Conservation (phyloP, 1,140 invertebrate species). For the Triops cancriformis region DNA sequence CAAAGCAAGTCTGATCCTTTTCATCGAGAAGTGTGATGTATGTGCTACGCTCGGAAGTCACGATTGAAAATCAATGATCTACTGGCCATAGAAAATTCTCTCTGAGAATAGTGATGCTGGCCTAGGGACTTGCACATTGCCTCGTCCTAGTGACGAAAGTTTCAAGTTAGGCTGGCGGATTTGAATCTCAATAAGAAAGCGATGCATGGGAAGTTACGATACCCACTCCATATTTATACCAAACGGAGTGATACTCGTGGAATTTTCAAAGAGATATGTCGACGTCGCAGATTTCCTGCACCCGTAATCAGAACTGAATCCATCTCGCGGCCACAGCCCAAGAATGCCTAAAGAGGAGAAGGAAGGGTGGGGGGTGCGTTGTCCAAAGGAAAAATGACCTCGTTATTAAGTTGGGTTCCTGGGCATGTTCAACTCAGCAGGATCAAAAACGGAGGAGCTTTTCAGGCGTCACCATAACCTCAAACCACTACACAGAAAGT, state of each 20-base stretch:
- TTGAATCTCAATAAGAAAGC: not conserved
- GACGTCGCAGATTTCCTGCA: not conserved
- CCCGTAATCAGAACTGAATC: not conserved
- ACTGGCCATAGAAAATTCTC: not conserved
- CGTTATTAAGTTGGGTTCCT: conserved; percentile 4
- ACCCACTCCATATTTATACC: not conserved
- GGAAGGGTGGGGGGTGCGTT: too few relatives aligned
- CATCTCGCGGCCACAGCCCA: not conserved
- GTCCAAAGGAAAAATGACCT: not conserved
- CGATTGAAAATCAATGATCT: not conserved
- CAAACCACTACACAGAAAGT: not conserved
- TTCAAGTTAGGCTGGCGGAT: not conserved
- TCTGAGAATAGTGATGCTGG: too few relatives aligned
- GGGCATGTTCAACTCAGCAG: not conserved
- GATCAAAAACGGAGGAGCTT: not conserved
- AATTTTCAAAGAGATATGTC: not conserved
- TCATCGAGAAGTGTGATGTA: not conserved
- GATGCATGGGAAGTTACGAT: not conserved
- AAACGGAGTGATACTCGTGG: not conserved
- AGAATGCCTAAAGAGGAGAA: not conserved
- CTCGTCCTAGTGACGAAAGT: not conserved
- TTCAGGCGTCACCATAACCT: not conserved
- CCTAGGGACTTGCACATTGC: too few relatives aligned
- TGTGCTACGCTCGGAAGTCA: not conserved
- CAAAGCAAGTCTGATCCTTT: not conserved